Conservation (phyloP, 30 jellyfish, hydroid and myxozoan species). For the Phacellophora camtschatica region DNA sequence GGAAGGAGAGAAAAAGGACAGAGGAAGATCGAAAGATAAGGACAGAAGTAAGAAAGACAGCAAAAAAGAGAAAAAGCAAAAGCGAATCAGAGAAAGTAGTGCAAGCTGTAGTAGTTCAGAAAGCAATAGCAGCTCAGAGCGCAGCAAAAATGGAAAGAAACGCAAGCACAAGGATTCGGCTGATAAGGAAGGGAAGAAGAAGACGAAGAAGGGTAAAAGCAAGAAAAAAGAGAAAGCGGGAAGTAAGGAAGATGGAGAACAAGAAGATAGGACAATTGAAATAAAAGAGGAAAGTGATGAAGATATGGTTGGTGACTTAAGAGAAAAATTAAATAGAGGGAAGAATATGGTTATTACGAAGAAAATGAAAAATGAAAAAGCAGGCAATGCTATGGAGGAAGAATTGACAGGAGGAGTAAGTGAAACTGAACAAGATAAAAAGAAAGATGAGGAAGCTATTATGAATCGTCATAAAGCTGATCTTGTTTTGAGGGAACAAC, state of each 20-base stretch:
- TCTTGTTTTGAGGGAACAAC: constrained; percentile 61
- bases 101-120: neutral
- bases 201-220: neutral
- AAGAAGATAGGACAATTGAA: constrained; percentile 64
- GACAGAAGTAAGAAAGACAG: neutral
- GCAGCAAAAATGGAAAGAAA: neutral
- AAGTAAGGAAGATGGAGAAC: neutral
- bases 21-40: neutral
- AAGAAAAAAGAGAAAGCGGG: neutral
- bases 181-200: neutral
- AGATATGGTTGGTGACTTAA: constrained; percentile 57
- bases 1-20: neutral
- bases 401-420: neutral
- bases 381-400: neutral
- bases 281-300: constrained; percentile 21
- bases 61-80: neutral
- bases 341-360: constrained; percentile 69
- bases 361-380: constrained; percentile 34
- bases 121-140: neutral
- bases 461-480: constrained; percentile 55
- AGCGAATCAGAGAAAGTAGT: neutral
- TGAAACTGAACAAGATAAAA: neutral
- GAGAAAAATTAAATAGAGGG: constrained; percentile 74
- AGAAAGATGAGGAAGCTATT: constrained; percentile 29
- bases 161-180: neutral